Evolutionary conservation across 2,113 vertebrate species (phyloP).

Genomic region (Sapajus apella): DNA sequence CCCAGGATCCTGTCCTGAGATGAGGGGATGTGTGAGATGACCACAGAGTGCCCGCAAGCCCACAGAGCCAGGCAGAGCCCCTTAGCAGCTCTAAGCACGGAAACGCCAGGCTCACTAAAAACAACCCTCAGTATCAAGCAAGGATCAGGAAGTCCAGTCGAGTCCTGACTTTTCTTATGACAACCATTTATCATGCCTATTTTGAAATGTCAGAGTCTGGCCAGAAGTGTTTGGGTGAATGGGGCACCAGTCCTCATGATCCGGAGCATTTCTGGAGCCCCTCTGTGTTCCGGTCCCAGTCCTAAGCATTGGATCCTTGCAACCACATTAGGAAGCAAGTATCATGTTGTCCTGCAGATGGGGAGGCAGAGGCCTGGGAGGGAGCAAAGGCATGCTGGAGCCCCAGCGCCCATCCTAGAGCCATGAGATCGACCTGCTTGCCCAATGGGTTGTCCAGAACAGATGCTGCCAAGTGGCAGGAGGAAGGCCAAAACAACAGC

Average conservation of each 20-base stretch:
- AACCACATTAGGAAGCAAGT: neutral
- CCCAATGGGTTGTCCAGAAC: neutral
- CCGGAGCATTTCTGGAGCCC: neutral
- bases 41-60: neutral
- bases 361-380: neutral
- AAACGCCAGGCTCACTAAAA: neutral
- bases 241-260: neutral
- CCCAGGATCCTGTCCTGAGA: neutral
- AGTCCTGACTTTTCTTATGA: neutral
- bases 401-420: neutral
- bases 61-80: neutral
- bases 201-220: constrained; percentile 36
- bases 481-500: neutral
- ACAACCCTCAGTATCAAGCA: neutral
- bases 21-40: neutral
- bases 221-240: neutral
- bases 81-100: neutral
- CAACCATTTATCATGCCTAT: neutral
- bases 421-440: neutral
- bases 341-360: neutral
- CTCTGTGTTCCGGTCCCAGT: neutral
- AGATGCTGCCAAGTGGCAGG: neutral
- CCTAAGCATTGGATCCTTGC: too few relatives aligned
- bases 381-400: neutral
- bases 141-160: neutral